These are phyloP conservation scores for Bombus sylvicola DNA, from an alignment of 1,140 invertebrate species.

Conservation along the genomic window DNA sequence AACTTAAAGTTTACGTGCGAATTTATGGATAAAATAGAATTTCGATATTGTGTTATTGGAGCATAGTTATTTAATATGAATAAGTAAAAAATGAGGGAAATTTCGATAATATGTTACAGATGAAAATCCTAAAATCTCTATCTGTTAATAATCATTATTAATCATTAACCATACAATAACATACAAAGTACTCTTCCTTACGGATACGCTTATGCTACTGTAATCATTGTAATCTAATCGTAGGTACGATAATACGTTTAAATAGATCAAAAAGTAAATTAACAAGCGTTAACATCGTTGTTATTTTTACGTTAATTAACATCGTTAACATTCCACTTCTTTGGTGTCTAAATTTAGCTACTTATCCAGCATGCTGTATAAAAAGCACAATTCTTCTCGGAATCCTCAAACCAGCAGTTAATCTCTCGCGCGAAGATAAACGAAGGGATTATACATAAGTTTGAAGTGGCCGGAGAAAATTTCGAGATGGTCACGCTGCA, in stretches of 20 bases:
- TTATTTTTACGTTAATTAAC: not conserved
- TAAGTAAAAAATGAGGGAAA: no score
- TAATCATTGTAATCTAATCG: no score
- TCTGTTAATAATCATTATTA: no score
- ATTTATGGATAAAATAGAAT: not conserved
- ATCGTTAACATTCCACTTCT: not conserved
- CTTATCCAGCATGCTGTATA: not conserved
- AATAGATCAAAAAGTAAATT: not conserved
- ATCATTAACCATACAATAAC: no score
- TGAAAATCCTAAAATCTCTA: no score
- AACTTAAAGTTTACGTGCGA: not conserved
- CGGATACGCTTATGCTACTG: no score
- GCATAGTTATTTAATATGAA: no score
- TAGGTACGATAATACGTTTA: not conserved
- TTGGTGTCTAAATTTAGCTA: not conserved
- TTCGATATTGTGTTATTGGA: not conserved
- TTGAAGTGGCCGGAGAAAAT: not conserved
- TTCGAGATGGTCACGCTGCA: not conserved
- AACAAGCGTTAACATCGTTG: no score
- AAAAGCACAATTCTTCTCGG: not conserved
- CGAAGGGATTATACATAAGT: not conserved
- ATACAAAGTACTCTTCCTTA: no score
- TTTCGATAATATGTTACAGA: no score
- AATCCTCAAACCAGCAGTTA: not conserved
- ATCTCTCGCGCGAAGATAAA: not conserved